Conservation (phyloP, 2,113 vertebrate genomes). For the Leucopsar rothschildi region DNA sequence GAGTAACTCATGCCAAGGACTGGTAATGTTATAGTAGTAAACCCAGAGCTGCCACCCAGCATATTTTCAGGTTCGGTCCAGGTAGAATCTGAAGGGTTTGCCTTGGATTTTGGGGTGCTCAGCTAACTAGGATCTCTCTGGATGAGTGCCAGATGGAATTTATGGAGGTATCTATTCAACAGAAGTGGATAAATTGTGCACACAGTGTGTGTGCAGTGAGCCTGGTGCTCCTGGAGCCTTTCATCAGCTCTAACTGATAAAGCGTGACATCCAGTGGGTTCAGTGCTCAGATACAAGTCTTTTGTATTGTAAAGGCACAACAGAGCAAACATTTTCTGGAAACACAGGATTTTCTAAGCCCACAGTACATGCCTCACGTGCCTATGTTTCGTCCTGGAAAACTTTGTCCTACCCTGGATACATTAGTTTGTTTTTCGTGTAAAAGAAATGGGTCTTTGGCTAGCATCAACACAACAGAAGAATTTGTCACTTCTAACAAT, state of each 20-base stretch:
- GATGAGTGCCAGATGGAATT: not conserved
- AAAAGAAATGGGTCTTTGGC: not conserved
- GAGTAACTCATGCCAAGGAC: not conserved
- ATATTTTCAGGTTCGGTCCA: not conserved
- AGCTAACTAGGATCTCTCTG: not conserved
- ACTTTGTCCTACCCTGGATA: not conserved
- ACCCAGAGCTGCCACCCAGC: not conserved
- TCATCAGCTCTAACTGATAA: not conserved
- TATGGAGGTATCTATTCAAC: not conserved
- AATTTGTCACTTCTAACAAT: not conserved
- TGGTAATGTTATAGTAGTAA: not conserved
- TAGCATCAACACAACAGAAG: not conserved
- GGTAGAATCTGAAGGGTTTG: not conserved
- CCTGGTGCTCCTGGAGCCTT: not conserved
- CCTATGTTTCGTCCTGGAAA: not conserved
- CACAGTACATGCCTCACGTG: accelerated
- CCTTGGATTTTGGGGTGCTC: not conserved
- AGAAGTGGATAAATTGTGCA: not conserved
- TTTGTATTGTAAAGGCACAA: not conserved
- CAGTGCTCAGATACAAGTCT: not conserved
- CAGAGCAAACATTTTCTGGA: not conserved
- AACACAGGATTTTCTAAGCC: not conserved
- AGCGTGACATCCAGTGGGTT: not conserved
- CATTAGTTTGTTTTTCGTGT: not conserved
- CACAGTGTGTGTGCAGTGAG: not conserved